Base-by-base conservation (phyloP, 2,888 invertebrate species). In the Herminia tarsipennalis region DNA sequence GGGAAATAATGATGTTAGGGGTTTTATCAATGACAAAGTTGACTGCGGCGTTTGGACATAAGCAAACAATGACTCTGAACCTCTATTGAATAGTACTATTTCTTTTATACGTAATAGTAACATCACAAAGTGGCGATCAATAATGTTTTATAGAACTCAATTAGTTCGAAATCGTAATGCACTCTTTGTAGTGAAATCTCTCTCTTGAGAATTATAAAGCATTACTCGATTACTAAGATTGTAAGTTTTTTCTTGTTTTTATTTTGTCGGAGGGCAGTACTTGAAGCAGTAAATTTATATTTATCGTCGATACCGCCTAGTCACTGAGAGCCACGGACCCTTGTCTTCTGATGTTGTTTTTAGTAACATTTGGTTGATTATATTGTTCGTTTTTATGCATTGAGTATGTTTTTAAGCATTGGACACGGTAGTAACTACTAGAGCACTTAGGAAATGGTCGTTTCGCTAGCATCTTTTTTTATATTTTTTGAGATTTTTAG, bases 11-110 rank as follows among this genome's bases (percentile, higher is more conserved):
- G 84, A 88, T 88, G 87, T 86, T 84, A 86, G 87, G 89, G 88
- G 89, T 89, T 90, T 89, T 90, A 90, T 89, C 91, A 89, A 89
- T 91, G 89, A 88, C 88, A 88, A 87, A 88, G 88, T 89, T 87
- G 88, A 90, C 87, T 86, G 85, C 86, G 86, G 83, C 82, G 78
- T 86, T 81, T 78, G 71, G 73, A 67, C 63, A 66, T 75, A 55
- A 63, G 72, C 67, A 70, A 66, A 73, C 74, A 78, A 80, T 80
- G 74, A 73, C 62, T 40, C 32, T 39, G 38, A 49, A 56, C 70
- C 70, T 73, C 69, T 67, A 72, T 64, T 68, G 57, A 65, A 66
- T 72, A 73, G 71, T 73, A 70, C 56, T 70, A 72, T 71, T 71
- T 71, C 65, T 73, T 69, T 78, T 73, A 72, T 71, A 64, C 73